phyloP scores from a whole-genome alignment of 2,113 vertebrate species.

The Gavia stellata region DNA sequence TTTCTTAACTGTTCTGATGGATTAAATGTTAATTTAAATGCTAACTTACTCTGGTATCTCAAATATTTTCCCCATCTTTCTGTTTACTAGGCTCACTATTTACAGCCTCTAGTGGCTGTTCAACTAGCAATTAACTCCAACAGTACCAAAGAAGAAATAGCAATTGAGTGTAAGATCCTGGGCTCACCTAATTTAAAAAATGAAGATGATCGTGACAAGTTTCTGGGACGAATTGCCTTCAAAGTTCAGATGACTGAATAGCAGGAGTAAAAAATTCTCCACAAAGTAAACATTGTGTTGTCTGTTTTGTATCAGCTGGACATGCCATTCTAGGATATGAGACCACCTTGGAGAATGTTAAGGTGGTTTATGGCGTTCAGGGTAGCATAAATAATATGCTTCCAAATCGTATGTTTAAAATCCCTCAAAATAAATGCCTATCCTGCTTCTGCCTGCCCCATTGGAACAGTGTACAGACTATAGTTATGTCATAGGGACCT shows the following conservation, averaged over 20 bases:
- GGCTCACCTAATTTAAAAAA: conserved; percentile 84
- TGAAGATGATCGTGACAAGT: conserved; percentile 91
- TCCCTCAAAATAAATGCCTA: conserved; percentile 73
- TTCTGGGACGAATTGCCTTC: conserved; percentile 91
- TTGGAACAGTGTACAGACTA: conserved; percentile 73
- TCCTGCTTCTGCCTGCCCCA: conserved; percentile 74
- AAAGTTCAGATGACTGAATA: conserved; percentile 83
- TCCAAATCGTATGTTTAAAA: conserved; percentile 70
- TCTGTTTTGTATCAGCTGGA: conserved; percentile 74
- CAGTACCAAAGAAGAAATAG: conserved; percentile 79
- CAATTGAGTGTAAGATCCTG: conserved; percentile 87
- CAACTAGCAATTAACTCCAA: conserved; percentile 78
- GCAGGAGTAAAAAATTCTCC: conserved; percentile 52
- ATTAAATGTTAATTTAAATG: conserved; percentile 4
- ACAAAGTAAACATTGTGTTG: conserved; percentile 69
- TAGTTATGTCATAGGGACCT: conserved; percentile 76
- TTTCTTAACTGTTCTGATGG: not conserved
- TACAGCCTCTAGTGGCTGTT: conserved; percentile 92
- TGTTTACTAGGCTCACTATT: conserved; percentile 80
- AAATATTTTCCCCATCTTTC: conserved; percentile 40
- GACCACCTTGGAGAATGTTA: conserved; percentile 66
- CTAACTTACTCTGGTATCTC: not conserved
- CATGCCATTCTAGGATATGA: conserved; percentile 74
- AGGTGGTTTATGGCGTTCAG: conserved; percentile 68
- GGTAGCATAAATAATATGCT: conserved; percentile 71